A percentile compares a stretch with the other conserved stretches of the same genome.
Conservation (phyloP, 2,797 vertebrate species). For the Zenarchopterus dispar region DNA sequence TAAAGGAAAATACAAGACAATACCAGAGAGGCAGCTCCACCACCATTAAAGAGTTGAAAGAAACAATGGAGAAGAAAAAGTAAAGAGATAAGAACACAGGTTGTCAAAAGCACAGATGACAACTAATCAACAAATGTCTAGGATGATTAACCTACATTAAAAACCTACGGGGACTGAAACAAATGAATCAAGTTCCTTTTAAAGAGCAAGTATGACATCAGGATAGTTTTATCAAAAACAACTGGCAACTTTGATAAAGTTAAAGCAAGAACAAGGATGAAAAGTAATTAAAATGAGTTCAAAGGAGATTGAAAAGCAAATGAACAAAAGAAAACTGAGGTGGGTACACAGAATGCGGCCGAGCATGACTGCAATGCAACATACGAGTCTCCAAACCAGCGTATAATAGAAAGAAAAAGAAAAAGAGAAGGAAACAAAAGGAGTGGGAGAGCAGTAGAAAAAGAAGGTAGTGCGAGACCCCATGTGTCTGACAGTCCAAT, state of each 20-base stretch:
- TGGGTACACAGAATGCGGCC: slow-evolving; percentile 40
- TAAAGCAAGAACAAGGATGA: slow-evolving; percentile 25
- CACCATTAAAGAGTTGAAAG: slow-evolving; percentile 17
- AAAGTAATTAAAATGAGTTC: slow-evolving; percentile 38
- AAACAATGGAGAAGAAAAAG: slow-evolving; percentile 5
- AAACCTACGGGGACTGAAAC: background rate
- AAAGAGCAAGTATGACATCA: slow-evolving; percentile 5
- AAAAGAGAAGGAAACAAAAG: slow-evolving; percentile 48
- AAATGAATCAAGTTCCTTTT: slow-evolving; percentile 20
- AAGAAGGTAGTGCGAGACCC: slow-evolving; percentile 57
- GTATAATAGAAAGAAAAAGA: slow-evolving; percentile 40
- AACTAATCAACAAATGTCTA: background rate
- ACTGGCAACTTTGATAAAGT: slow-evolving; percentile 48
- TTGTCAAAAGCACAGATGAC: background rate
- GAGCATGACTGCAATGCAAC: slow-evolving; percentile 45
- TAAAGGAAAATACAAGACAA: slow-evolving; percentile 17
- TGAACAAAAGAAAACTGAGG: slow-evolving; percentile 26
- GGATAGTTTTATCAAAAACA: slow-evolving; percentile 19
- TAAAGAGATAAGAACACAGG: background rate
- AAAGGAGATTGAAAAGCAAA: slow-evolving; percentile 25
- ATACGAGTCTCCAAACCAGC: slow-evolving; percentile 25
- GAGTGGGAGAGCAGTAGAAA: slow-evolving; percentile 29
- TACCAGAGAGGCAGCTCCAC: slow-evolving; percentile 19
- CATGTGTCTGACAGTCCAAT: slow-evolving; percentile 71
- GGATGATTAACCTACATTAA: slow-evolving; percentile 13